Evolutionary conservation across 37 sponge, comb jelly and placozoan species (phyloP).

Genomic region (Lycopodina hypogea): DNA sequence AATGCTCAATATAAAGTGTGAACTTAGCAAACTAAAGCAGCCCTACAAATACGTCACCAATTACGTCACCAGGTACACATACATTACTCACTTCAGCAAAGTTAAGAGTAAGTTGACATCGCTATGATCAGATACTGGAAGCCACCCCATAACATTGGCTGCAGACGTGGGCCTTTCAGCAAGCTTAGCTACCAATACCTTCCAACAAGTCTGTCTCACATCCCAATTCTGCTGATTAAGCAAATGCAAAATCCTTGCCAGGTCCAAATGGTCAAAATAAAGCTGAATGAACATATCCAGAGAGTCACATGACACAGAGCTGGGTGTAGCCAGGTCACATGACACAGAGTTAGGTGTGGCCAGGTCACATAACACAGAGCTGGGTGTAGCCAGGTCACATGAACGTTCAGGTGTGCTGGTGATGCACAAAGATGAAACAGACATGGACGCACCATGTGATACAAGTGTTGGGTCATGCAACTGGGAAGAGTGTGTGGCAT

Average conservation of each 20-base stretch:
- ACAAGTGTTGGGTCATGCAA: not conserved
- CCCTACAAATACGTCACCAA: no score
- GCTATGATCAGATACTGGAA: no score
- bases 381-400: not conserved
- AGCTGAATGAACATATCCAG: not conserved
- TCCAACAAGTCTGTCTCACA: constrained; percentile 7
- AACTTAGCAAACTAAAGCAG: no score
- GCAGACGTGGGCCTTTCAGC: no score
- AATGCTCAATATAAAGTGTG: no score
- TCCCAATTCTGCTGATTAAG: constrained; percentile 14
- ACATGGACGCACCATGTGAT: not conserved
- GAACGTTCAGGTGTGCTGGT: no score
- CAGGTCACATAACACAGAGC: no score
- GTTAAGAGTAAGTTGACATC: no score
- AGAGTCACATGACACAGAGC: not conserved
- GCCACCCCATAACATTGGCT: no score
- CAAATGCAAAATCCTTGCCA: not conserved
- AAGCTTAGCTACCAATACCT: not conserved
- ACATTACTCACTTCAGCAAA: not conserved
- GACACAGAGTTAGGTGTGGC: not conserved
- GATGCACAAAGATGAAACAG: no score
- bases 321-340: not conserved
- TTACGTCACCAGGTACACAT: not conserved
- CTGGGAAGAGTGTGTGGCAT: not conserved
- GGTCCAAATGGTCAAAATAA: not conserved